Conservation (phyloP, 1,140 invertebrate species). For the Drosophila ohnishii region DNA sequence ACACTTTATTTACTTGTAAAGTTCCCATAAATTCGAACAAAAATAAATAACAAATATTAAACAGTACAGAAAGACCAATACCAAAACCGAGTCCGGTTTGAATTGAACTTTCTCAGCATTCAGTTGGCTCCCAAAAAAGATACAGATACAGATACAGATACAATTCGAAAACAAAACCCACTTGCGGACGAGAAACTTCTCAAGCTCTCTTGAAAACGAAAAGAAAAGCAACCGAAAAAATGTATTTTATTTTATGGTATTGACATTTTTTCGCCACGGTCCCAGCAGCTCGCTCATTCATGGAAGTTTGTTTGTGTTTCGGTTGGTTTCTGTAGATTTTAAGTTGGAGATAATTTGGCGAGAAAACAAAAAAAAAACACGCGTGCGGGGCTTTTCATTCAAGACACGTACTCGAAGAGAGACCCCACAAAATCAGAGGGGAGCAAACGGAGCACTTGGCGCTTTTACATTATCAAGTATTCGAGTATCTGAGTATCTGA, state of each 20-base stretch:
- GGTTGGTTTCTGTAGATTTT: constrained; percentile 58
- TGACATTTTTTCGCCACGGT: constrained; percentile 42
- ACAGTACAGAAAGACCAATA: background rate
- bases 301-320: constrained; percentile 57
- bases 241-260: constrained; percentile 47
- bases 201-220: constrained; percentile 15
- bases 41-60: constrained; percentile 2
- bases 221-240: constrained; percentile 18
- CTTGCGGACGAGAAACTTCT: constrained; percentile 23
- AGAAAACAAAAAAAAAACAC: constrained; percentile 45
- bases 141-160: background rate
- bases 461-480: constrained; percentile 55
- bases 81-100: constrained; percentile 6
- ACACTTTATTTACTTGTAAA: background rate
- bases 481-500: constrained; percentile 1
- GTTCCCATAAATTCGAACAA: background rate
- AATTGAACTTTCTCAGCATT: constrained; percentile 24
- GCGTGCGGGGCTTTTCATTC: constrained; percentile 61
- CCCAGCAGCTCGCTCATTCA: constrained; percentile 65
- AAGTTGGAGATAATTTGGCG: constrained; percentile 66
- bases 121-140: background rate
- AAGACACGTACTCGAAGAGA: constrained; percentile 66
- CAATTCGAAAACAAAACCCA: constrained; percentile 28
- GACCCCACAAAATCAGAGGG: constrained; percentile 26
- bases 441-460: constrained; percentile 7